A percentile compares a stretch with the other conserved stretches of the same genome.
Conservation (phyloP, 2,113 vertebrate genomes). For the Hippocampus abdominalis region DNA sequence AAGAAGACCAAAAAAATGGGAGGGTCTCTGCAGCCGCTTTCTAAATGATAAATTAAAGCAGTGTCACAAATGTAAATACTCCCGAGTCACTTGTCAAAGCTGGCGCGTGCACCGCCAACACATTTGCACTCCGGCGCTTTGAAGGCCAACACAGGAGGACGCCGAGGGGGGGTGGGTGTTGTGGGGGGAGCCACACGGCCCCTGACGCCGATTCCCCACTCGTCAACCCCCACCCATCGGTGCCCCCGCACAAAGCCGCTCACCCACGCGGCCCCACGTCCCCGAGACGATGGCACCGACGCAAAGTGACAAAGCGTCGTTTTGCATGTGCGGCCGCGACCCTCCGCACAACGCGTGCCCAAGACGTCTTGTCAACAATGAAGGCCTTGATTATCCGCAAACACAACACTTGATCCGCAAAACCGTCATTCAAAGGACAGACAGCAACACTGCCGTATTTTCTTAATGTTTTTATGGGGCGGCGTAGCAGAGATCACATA, state of each 20-base stretch:
- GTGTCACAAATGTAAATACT: constrained; percentile 2
- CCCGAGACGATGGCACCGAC: constrained; percentile 22
- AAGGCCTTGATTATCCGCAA: constrained; percentile 1
- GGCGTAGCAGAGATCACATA: background rate
- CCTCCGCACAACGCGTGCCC: background rate
- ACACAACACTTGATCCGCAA: background rate
- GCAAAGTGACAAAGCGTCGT: constrained; percentile 39
- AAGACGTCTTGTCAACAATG: background rate
- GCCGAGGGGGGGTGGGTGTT: constrained; percentile 11
- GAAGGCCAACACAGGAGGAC: constrained; percentile 64
- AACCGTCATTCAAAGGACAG: background rate
- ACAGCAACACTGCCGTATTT: background rate
- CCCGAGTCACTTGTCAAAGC: constrained; percentile 71
- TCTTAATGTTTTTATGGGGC: background rate
- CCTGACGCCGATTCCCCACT: constrained; percentile 11
- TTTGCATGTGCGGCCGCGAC: constrained; percentile 12
- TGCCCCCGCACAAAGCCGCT: constrained; percentile 4
- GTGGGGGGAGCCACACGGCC: background rate
- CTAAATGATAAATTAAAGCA: constrained; percentile 9
- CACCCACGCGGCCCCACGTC: constrained; percentile 22
- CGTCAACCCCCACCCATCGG: constrained; percentile 17
- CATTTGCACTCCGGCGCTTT: constrained; percentile 76
- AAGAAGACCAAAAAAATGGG: background rate
- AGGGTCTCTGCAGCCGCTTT: constrained; percentile 16
- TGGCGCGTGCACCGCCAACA: constrained; percentile 67